Evolutionary conservation across 2,113 vertebrate genomes (phyloP).

Genomic region (Excalfactoria chinensis): DNA sequence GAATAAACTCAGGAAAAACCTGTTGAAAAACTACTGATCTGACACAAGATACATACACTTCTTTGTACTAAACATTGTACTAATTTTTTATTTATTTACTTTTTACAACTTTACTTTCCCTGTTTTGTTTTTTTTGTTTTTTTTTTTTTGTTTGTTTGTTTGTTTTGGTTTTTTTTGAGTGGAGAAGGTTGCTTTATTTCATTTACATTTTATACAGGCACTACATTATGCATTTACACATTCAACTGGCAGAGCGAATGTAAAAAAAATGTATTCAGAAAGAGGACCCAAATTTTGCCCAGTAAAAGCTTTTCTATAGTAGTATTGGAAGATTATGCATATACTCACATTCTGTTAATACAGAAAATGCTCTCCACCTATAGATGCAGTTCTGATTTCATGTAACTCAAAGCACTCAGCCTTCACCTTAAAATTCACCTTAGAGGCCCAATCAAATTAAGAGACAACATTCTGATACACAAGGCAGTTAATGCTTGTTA

Average conservation of each 20-base stretch:
- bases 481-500: background rate
- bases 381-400: background rate
- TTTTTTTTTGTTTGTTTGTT: too few species aligned
- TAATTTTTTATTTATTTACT: background rate
- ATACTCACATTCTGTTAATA: background rate
- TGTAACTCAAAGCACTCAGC: background rate
- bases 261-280: background rate
- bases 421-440: background rate
- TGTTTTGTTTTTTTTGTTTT: background rate
- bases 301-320: background rate
- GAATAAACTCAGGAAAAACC: background rate
- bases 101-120: background rate
- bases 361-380: background rate
- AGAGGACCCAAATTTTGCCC: background rate
- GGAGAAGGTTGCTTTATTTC: background rate
- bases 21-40: background rate
- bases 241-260: background rate
- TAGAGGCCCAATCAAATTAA: background rate
- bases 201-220: background rate
- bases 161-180: background rate
- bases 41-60: background rate
- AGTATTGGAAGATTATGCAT: background rate
- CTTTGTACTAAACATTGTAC: background rate
- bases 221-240: background rate
- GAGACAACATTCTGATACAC: background rate